Evolutionary conservation across 2,888 invertebrate species (phyloP).

Genomic region (Nemotelus pantherinus): DNA sequence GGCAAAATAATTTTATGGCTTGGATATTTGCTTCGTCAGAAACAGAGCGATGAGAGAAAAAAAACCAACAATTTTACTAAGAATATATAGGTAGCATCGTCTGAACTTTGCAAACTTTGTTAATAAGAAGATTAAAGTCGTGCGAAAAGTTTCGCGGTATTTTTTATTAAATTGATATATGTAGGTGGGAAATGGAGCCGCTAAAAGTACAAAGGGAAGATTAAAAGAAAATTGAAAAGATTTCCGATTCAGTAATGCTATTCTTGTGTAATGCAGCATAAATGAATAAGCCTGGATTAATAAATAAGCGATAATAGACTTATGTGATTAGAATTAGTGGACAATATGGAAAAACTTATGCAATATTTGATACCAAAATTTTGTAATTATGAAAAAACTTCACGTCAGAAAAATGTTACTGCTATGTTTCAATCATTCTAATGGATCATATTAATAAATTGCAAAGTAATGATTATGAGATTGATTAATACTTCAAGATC

Average conservation of each 20-base stretch:
- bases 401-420: too few relatives aligned
- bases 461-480: too few relatives aligned
- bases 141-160: constrained; percentile 22
- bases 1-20: constrained; percentile 9
- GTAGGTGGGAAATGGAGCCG: background rate
- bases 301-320: too few relatives aligned
- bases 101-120: constrained; percentile 39
- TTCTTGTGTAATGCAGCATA: too few relatives aligned
- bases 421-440: too few relatives aligned
- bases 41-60: background rate
- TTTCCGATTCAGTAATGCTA: background rate
- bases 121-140: constrained; percentile 41
- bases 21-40: background rate
- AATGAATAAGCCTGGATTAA: too few relatives aligned
- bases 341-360: too few relatives aligned
- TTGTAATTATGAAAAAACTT: too few relatives aligned
- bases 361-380: too few relatives aligned
- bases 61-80: background rate
- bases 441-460: too few relatives aligned
- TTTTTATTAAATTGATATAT: constrained; percentile 43
- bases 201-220: constrained; percentile 2
- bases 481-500: too few relatives aligned
- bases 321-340: too few relatives aligned
- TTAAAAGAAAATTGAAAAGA: constrained; percentile 17
- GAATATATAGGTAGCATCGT: background rate